Conservation (phyloP, 2,797 vertebrate genomes). For the Salarias fasciatus region DNA sequence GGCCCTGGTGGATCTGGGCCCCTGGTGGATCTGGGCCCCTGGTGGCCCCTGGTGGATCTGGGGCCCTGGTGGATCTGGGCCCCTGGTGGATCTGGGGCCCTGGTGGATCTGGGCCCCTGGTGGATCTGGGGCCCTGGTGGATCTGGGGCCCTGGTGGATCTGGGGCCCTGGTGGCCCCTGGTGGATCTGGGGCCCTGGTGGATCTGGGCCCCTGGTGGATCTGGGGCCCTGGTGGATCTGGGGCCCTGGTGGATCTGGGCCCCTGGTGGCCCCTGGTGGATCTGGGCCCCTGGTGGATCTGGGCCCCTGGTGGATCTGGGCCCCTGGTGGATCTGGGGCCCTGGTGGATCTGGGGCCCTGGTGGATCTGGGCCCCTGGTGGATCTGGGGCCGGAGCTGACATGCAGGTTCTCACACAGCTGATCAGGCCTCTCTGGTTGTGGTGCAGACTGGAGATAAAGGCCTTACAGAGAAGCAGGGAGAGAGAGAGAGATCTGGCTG, state of each 20-base stretch:
- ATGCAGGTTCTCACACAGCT: conserved; percentile 48
- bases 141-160: too few relatives aligned
- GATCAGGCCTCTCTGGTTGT: conserved; percentile 58
- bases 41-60: too few relatives aligned
- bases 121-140: too few relatives aligned
- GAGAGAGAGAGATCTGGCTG: conserved; percentile 43
- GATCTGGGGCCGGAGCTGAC: conserved; percentile 54
- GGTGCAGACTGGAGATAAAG: conserved; percentile 64
- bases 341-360: conserved; percentile 51
- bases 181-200: conserved; percentile 49
- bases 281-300: conserved; percentile 55
- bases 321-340: conserved; percentile 52
- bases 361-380: conserved; percentile 49
- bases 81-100: too few relatives aligned
- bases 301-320: conserved; percentile 53
- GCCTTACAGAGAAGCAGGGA: conserved; percentile 49
- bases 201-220: conserved; percentile 54
- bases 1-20: too few relatives aligned
- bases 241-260: conserved; percentile 53
- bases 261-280: conserved; percentile 44
- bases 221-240: conserved; percentile 55
- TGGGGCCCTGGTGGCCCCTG: conserved; percentile 37
- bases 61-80: too few relatives aligned
- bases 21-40: too few relatives aligned
- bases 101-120: too few relatives aligned